phyloP scores from a whole-genome alignment of 2,888 invertebrate species.

The Dolichomitus sp. region DNA sequence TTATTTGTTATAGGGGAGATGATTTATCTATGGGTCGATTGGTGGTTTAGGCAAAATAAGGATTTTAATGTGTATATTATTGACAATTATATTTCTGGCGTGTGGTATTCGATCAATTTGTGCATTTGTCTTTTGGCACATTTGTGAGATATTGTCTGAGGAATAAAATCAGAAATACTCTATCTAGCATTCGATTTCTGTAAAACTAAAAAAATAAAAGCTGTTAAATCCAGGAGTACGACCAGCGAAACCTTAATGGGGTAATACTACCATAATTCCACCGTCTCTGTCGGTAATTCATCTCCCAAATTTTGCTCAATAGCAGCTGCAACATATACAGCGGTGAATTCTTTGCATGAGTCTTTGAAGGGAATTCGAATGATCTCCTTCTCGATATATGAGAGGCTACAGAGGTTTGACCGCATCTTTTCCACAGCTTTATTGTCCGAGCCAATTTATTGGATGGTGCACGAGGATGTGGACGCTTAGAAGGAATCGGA shows the following conservation, averaged over 20 bases:
- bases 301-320: conserved; percentile 14
- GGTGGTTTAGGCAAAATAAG: neutral
- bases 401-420: conserved; percentile 12
- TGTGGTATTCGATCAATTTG: neutral
- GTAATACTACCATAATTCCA: neutral
- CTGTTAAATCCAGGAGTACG: neutral
- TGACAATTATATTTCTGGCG: neutral
- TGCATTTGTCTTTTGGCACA: neutral
- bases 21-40: neutral
- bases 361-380: neutral
- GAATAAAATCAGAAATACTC: neutral
- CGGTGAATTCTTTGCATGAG: conserved; percentile 1
- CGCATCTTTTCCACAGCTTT: conserved; percentile 1
- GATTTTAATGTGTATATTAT: neutral
- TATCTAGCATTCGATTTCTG: neutral
- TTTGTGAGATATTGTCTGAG: neutral
- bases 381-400: neutral
- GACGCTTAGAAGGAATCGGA: neutral
- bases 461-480: neutral
- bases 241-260: neutral
- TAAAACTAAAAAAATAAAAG: neutral
- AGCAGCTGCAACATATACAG: neutral
- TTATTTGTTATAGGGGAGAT: neutral
- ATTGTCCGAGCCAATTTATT: neutral
- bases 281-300: neutral